These are phyloP conservation scores for Varroa destructor DNA, from an alignment of 1,140 invertebrate species.

Conservation along the genomic window DNA sequence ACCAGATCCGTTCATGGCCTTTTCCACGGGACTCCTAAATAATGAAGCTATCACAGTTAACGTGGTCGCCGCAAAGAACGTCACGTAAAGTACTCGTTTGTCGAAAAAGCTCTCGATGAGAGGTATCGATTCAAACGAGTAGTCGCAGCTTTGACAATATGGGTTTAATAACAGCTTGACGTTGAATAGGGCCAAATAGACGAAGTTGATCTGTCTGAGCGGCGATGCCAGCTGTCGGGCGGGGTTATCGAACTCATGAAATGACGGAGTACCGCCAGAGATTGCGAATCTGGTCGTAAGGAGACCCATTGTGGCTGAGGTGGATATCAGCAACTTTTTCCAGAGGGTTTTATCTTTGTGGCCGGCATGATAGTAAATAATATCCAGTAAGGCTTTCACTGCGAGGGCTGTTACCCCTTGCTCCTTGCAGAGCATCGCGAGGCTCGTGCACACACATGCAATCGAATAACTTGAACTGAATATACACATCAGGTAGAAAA, in stretches of 20 bases:
- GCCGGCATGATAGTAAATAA: not conserved
- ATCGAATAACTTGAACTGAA: conserved; percentile 28
- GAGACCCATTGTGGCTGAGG: not conserved
- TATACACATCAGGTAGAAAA: conserved; percentile 41
- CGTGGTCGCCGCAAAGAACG: not conserved
- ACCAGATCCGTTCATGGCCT: too few species aligned
- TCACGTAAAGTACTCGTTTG: not conserved
- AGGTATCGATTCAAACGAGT: conserved; percentile 2
- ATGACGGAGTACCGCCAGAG: conserved; percentile 2
- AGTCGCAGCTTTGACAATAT: conserved; percentile 3
- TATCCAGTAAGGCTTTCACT: conserved; percentile 1
- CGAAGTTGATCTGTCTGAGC: conserved; percentile 21
- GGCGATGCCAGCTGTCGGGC: conserved; percentile 3
- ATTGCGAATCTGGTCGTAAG: conserved; percentile 3
- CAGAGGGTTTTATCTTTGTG: not conserved
- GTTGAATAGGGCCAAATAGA: conserved; percentile 3
- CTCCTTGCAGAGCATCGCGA: conserved; percentile 79
- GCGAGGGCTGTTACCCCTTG: conserved; percentile 76
- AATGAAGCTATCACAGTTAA: not conserved
- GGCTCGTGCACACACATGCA: not conserved
- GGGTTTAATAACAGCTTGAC: conserved; percentile 5
- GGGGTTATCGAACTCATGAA: conserved; percentile 22
- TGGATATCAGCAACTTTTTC: conserved; percentile 7
- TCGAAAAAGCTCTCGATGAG: not conserved
- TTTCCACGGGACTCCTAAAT: not conserved